These are phyloP conservation scores for Oasisia sp. DNA, from an alignment of 2,888 invertebrate genomes.

Conservation along the genomic window DNA sequence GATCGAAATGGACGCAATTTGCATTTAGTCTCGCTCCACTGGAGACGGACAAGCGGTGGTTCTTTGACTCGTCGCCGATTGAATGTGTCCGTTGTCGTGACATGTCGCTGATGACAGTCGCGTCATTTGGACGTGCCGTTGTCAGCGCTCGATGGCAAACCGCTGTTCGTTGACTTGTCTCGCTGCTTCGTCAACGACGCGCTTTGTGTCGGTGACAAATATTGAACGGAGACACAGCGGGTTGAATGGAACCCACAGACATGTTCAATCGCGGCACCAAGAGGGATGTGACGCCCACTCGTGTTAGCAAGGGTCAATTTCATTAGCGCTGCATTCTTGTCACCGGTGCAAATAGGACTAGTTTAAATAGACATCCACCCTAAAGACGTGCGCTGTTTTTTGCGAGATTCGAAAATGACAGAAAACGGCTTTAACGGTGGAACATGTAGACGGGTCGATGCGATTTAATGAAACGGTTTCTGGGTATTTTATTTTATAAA, in stretches of 20 bases:
- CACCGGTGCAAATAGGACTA: not conserved
- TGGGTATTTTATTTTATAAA: not conserved
- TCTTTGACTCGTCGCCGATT: slow-evolving; percentile 17
- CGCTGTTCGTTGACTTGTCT: not conserved
- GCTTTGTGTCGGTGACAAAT: not conserved
- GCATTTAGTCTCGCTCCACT: not conserved
- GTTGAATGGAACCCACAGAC: not conserved
- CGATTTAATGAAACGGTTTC: not conserved
- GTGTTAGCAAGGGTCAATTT: slow-evolving; percentile 1
- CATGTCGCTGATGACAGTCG: not conserved
- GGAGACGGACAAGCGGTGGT: not conserved
- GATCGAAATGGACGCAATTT: not conserved
- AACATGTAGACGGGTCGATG: not conserved
- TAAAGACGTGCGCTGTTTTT: not conserved
- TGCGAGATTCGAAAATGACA: not conserved
- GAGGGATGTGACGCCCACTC: not conserved
- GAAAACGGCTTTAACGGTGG: not conserved
- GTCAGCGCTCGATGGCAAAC: not conserved
- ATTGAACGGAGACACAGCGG: not conserved
- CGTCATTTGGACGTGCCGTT: not conserved
- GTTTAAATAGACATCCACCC: not conserved
- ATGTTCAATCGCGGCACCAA: not conserved
- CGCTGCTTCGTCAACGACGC: not conserved
- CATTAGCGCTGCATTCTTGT: not conserved
- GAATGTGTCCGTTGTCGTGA: not conserved